Evolutionary conservation across 2,113 vertebrate species (phyloP).

Genomic region (Scatophagus argus): DNA sequence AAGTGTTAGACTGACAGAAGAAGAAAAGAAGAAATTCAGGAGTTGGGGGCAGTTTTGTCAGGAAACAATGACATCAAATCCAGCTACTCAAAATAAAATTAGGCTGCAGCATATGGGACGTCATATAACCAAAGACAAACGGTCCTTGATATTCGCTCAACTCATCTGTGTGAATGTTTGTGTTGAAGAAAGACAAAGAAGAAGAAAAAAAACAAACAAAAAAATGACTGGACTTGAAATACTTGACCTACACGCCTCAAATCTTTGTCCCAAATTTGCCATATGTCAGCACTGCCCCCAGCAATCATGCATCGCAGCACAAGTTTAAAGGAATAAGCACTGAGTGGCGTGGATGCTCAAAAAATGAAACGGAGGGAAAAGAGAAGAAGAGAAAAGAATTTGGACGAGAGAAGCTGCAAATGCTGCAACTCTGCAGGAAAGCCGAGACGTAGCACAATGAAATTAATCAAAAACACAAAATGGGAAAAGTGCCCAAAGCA

Average conservation of each 20-base stretch:
- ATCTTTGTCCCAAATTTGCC: constrained; percentile 70
- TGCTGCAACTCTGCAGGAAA: constrained; percentile 55
- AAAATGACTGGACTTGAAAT: constrained; percentile 43
- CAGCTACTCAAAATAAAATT: constrained; percentile 1
- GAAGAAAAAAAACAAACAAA: not conserved
- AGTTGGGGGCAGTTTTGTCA: constrained; percentile 27
- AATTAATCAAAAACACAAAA: constrained; percentile 73
- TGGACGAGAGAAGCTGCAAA: constrained; percentile 56
- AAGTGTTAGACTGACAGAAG: constrained; percentile 9
- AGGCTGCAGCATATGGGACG: not conserved
- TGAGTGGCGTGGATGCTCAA: not conserved
- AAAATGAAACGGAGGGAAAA: not conserved
- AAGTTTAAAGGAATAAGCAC: constrained; percentile 25
- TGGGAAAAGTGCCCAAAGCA: constrained; percentile 62
- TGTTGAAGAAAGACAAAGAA: too few relatives aligned
- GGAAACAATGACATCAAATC: constrained; percentile 1
- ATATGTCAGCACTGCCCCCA: constrained; percentile 62
- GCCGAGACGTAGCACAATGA: constrained; percentile 59
- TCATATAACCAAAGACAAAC: not conserved
- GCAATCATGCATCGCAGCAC: constrained; percentile 23
- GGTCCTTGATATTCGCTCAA: not conserved
- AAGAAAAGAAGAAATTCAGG: not conserved
- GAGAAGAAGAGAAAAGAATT: constrained; percentile 20
- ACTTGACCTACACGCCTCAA: constrained; percentile 35
- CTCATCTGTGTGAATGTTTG: not conserved